These are phyloP conservation scores for Chelon labrosus DNA, from an alignment of 2,797 vertebrate genomes.

Conservation along the genomic window DNA sequence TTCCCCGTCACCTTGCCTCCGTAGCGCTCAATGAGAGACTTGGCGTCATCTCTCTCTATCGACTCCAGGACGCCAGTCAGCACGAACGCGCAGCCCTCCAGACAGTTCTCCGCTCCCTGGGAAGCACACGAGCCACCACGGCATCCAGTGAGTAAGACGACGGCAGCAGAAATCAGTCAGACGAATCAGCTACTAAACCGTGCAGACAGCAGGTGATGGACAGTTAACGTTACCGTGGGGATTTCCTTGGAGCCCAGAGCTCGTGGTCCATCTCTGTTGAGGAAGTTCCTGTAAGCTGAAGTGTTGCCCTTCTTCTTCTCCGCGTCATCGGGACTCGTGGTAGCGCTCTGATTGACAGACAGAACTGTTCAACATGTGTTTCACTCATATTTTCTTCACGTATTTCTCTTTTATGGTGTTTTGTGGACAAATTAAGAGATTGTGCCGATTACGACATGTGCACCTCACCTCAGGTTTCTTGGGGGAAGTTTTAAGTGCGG, in stretches of 20 bases:
- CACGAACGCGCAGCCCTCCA: slow-evolving; percentile 96
- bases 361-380: neutral
- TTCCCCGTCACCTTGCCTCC: slow-evolving; percentile 97
- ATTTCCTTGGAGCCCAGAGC: slow-evolving; percentile 97
- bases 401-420: neutral
- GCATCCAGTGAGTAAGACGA: neutral
- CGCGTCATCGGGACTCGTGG: slow-evolving; percentile 90
- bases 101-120: slow-evolving; percentile 96
- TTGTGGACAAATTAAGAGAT: neutral
- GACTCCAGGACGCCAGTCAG: slow-evolving; percentile 97
- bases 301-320: slow-evolving; percentile 93
- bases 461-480: slow-evolving; percentile 88
- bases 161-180: no score
- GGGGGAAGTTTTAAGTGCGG: slow-evolving; percentile 87
- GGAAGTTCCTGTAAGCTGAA: slow-evolving; percentile 91
- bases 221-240: slow-evolving; percentile 84
- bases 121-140: slow-evolving; percentile 20
- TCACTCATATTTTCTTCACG: neutral
- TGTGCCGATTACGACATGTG: neutral
- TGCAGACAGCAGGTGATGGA: neutral
- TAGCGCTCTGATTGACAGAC: slow-evolving; percentile 68
- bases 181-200: neutral
- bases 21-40: slow-evolving; percentile 93
- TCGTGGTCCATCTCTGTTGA: slow-evolving; percentile 97
- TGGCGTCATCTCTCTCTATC: slow-evolving; percentile 95